Conservation (phyloP, 2,888 invertebrate genomes). For the Meliscaeva auricollis region DNA sequence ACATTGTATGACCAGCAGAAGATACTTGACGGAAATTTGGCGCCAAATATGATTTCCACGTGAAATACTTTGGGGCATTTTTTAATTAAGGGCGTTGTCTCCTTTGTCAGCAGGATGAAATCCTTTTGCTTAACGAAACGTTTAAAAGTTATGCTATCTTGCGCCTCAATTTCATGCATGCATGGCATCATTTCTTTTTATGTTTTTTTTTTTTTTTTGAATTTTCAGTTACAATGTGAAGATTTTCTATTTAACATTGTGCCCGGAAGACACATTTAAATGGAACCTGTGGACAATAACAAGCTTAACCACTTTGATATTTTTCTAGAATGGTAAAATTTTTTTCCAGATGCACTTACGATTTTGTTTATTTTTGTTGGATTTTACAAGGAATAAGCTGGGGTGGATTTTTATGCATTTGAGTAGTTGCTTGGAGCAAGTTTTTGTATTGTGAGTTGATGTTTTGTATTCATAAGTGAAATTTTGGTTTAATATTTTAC, state of each 20-base stretch:
- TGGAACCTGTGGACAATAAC: conserved; percentile 52
- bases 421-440: too few species aligned
- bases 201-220: conserved; percentile 17
- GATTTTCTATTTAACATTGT: conserved; percentile 31
- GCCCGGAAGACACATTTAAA: conserved; percentile 61
- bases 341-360: conserved; percentile 21
- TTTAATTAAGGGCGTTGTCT: conserved; percentile 70
- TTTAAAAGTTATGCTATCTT: conserved; percentile 35
- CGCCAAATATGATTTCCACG: conserved; percentile 76
- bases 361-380: conserved; percentile 25
- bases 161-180: conserved; percentile 59
- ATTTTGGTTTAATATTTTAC: too few species aligned
- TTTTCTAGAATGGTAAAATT: conserved; percentile 10
- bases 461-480: too few species aligned
- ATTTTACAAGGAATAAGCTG: neutral
- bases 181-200: conserved; percentile 57
- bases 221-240: conserved; percentile 14
- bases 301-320: conserved; percentile 68
- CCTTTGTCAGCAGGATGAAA: conserved; percentile 29
- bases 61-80: conserved; percentile 75
- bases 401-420: neutral
- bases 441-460: too few species aligned
- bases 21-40: conserved; percentile 68
- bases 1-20: conserved; percentile 13
- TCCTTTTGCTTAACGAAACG: conserved; percentile 24